Evolutionary conservation across 2,888 invertebrate species (phyloP).

Genomic region (Cybosia mesomella): DNA sequence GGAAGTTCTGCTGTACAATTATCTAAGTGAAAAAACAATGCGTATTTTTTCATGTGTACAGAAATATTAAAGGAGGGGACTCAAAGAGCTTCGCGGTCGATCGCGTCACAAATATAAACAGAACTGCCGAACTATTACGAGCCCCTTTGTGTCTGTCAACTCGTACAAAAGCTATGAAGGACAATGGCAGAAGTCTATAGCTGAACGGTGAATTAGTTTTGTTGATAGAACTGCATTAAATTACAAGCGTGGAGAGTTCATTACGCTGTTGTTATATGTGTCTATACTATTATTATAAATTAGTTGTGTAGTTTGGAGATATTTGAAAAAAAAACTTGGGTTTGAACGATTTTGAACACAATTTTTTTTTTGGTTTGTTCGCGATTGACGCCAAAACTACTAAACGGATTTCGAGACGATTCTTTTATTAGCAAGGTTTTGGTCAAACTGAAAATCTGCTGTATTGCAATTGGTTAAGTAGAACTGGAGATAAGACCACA

Average conservation of each 20-base stretch:
- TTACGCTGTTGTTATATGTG: neutral
- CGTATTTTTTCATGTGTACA: slow-evolving; percentile 25
- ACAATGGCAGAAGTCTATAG: neutral
- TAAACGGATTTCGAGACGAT: too few species aligned
- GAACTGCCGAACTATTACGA: slow-evolving; percentile 17
- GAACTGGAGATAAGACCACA: too few species aligned
- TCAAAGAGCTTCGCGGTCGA: slow-evolving; percentile 34
- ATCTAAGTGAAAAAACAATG: neutral
- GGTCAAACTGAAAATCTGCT: too few species aligned
- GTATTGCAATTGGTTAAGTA: too few species aligned
- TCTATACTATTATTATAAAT: too few species aligned
- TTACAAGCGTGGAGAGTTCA: neutral
- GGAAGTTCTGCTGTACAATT: neutral
- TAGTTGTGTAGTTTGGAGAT: too few species aligned
- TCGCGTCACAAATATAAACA: slow-evolving; percentile 24
- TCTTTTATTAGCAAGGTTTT: too few species aligned
- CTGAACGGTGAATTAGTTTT: neutral
- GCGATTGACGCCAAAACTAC: too few species aligned
- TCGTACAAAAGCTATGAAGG: neutral
- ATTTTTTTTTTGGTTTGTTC: too few species aligned
- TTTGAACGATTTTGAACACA: too few species aligned
- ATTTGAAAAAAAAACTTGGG: too few species aligned
- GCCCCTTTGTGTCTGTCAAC: slow-evolving; percentile 14
- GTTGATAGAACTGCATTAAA: neutral
- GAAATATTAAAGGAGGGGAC: slow-evolving; percentile 22